Evolutionary conservation across 2,113 vertebrate species (phyloP).

Genomic region (Odocoileus virginianus): DNA sequence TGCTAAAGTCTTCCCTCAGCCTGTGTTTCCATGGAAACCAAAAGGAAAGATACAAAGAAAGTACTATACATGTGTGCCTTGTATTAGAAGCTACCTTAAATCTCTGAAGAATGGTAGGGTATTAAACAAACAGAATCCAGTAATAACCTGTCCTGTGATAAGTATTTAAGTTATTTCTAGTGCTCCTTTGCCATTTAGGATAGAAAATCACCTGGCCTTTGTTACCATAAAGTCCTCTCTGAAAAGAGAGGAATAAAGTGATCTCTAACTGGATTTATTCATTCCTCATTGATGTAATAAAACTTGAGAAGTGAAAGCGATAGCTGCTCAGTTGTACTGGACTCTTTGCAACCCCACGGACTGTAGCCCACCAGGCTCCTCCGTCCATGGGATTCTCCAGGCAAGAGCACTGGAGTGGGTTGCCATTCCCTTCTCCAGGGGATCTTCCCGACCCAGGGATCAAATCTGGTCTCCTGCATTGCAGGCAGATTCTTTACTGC

Average conservation of each 20-base stretch:
- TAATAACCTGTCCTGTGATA: not conserved
- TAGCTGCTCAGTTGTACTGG: not conserved
- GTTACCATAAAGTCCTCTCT: not conserved
- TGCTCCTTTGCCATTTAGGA: not conserved
- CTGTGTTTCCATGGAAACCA: not conserved
- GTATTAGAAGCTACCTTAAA: not conserved
- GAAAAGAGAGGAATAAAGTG: not conserved
- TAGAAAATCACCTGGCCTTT: not conserved
- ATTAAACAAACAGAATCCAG: not conserved
- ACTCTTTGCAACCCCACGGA: not conserved
- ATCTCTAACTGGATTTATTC: not conserved
- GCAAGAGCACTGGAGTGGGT: not conserved
- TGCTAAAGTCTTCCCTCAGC: not conserved
- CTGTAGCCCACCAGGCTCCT: not conserved
- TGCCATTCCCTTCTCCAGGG: not conserved
- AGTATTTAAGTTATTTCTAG: not conserved
- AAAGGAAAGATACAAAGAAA: not conserved
- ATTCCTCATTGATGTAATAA: not conserved
- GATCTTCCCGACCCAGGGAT: not conserved
- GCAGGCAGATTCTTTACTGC: not conserved
- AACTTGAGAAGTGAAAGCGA: not conserved
- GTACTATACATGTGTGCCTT: not conserved
- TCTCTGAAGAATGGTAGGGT: not conserved
- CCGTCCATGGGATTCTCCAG: not conserved
- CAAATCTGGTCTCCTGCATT: not conserved